These are phyloP conservation scores for Falco rusticolus DNA, from an alignment of 2,797 vertebrate genomes.

Conservation along the genomic window DNA sequence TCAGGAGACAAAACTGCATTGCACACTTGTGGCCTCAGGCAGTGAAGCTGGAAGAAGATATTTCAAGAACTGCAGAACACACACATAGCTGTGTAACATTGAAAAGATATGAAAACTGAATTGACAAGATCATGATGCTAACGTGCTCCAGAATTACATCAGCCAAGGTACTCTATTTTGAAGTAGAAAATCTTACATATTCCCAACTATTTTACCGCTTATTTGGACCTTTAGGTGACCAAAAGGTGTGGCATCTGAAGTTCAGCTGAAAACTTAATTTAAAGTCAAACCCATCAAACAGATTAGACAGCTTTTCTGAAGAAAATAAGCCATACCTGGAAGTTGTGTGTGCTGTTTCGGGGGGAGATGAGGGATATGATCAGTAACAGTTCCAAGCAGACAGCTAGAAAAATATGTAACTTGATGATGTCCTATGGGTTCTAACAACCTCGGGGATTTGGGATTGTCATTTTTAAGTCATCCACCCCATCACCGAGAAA, in stretches of 20 bases:
- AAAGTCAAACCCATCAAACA: neutral
- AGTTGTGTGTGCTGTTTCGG: neutral
- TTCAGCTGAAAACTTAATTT: neutral
- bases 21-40: constrained; percentile 47
- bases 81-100: neutral
- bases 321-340: neutral
- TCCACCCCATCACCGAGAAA: neutral
- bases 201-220: neutral
- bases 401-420: neutral
- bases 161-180: neutral
- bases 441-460: neutral
- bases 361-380: neutral
- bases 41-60: constrained; percentile 31
- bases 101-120: neutral
- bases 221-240: neutral
- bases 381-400: neutral
- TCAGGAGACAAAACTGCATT: neutral
- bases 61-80: constrained; percentile 49
- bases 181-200: neutral
- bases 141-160: neutral
- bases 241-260: neutral
- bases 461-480: neutral
- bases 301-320: neutral
- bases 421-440: neutral
- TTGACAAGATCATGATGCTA: neutral